Evolutionary conservation across 2,888 invertebrate genomes (phyloP).

Genomic region (Tetheella fluctuosa): DNA sequence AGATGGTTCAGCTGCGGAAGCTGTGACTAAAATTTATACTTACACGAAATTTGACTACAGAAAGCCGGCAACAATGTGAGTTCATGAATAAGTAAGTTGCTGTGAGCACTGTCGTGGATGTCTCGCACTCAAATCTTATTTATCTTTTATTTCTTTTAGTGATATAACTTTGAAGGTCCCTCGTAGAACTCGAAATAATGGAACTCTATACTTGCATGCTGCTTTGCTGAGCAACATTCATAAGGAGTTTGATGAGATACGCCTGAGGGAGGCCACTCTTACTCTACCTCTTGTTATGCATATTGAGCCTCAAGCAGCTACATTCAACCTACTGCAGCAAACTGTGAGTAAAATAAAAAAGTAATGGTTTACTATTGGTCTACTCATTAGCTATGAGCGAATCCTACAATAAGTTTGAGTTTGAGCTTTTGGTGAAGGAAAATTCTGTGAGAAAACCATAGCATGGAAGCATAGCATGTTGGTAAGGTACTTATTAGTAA

Average conservation of each 20-base stretch:
- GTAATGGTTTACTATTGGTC: no score
- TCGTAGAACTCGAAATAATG: constrained; percentile 90
- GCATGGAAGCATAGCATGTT: no score
- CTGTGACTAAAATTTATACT: constrained; percentile 84
- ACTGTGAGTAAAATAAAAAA: constrained; percentile 50
- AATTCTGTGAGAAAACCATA: no score
- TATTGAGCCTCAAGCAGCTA: constrained; percentile 89
- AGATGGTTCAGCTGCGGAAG: constrained; percentile 68
- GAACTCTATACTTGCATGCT: constrained; percentile 91
- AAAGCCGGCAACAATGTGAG: constrained; percentile 70
- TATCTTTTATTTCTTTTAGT: constrained; percentile 68
- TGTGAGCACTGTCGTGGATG: not conserved
- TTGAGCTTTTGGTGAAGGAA: no score
- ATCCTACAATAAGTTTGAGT: no score
- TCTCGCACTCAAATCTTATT: constrained; percentile 9
- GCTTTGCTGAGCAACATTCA: constrained; percentile 84
- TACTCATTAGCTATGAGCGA: no score
- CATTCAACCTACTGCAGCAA: constrained; percentile 87
- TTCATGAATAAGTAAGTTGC: constrained; percentile 16
- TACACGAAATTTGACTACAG: constrained; percentile 87
- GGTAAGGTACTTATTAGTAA: no score
- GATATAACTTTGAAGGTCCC: constrained; percentile 88
- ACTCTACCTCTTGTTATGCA: constrained; percentile 89
- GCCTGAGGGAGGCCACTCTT: constrained; percentile 85
- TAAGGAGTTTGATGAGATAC: constrained; percentile 83